phyloP scores from a whole-genome alignment of 2,888 invertebrate genomes.

The Platerodrilus igneus region DNA sequence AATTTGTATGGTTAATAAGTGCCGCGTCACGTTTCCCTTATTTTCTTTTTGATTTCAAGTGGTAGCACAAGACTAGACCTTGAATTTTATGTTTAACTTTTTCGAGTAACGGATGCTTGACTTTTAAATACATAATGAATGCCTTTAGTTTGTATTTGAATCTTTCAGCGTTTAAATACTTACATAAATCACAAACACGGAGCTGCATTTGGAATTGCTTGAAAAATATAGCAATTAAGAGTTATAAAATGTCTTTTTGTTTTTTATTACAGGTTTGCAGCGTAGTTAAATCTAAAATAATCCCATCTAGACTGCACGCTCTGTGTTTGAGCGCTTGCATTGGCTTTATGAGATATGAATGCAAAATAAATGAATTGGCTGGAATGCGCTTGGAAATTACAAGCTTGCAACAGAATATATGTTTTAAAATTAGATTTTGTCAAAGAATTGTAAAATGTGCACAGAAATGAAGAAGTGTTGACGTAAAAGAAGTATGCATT shows the following conservation, averaged over 20 bases:
- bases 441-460: no score
- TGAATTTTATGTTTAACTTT: no score
- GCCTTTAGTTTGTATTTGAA: conserved; percentile 18
- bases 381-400: conserved; percentile 8
- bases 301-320: no score
- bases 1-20: conserved; percentile 12
- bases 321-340: conserved; percentile 2
- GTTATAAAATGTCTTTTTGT: conserved; percentile 16
- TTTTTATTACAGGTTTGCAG: conserved; percentile 16
- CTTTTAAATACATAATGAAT: no score
- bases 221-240: conserved; percentile 19
- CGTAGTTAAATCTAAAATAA: conserved; percentile 13
- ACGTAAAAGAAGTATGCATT: no score
- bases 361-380: conserved; percentile 11
- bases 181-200: conserved; percentile 20
- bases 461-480: no score
- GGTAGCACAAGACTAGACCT: conserved; percentile 16
- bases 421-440: no score
- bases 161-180: conserved; percentile 19
- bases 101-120: conserved; percentile 9
- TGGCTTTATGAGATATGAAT: conserved; percentile 13
- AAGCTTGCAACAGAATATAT: no score
- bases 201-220: conserved; percentile 5
- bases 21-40: conserved; percentile 22
- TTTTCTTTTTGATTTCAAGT: conserved; percentile 20